Conservation (phyloP, 2,797 vertebrate species). For the Enteromius radiatus region DNA sequence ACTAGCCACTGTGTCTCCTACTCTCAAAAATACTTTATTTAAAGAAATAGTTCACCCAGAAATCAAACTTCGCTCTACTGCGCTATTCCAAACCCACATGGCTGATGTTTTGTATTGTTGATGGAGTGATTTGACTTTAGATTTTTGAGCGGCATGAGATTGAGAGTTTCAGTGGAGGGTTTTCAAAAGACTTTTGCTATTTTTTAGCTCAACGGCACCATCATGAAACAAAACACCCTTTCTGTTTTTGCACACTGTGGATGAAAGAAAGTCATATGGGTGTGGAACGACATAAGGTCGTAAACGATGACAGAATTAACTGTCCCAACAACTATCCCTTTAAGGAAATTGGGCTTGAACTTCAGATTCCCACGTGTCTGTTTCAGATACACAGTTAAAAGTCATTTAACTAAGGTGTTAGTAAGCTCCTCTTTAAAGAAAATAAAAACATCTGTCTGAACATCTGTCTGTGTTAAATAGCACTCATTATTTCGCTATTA, state of each 20-base stretch:
- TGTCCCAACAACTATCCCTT: not conserved
- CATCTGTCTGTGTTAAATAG: constrained; percentile 25
- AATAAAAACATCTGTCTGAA: constrained; percentile 38
- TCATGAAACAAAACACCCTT: not conserved
- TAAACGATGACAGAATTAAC: constrained; percentile 1
- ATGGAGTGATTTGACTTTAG: not conserved
- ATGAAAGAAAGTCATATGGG: constrained; percentile 13
- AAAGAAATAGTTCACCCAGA: not conserved
- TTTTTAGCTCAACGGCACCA: not conserved
- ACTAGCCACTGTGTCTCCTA: not conserved
- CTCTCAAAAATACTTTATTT: not conserved
- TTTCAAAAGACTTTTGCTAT: not conserved
- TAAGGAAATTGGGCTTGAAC: not conserved
- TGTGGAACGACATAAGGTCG: not conserved
- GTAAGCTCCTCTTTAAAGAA: constrained; percentile 3
- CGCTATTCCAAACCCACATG: not conserved
- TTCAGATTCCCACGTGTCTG: not conserved
- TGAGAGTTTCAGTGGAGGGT: not conserved
- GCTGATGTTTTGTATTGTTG: not conserved
- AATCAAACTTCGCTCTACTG: not conserved
- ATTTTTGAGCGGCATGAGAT: not conserved
- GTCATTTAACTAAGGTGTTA: constrained; percentile 18
- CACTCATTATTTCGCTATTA: constrained; percentile 36
- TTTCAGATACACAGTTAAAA: not conserved
- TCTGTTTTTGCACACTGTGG: not conserved